Evolutionary conservation across 2,797 vertebrate genomes (phyloP), one percentile per base, ranked within the genome.

Genomic region (Gadopsis marmoratus): DNA sequence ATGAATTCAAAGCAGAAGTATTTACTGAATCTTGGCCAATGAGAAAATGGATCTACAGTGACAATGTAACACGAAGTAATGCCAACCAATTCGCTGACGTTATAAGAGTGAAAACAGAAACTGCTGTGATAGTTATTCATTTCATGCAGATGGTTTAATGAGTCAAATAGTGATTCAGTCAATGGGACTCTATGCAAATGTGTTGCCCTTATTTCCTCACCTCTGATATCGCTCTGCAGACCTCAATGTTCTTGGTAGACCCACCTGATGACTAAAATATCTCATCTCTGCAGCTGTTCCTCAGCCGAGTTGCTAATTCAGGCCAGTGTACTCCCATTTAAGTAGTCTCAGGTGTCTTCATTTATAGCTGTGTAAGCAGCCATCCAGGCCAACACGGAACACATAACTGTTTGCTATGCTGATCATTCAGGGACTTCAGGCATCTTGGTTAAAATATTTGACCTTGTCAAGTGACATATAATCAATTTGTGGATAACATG

Each of bases 251-350:
- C 91, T 90, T 81, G 84, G 76, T 88, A 71, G 83, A 91, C 88
- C 86, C 90, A 91, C 89, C 87, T 92, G 93, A 94, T 95, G 92
- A 93, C 92, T 90, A 91, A 94, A 94, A 94, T 93, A 94, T 92
- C 90, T 93, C 86, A 67, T 87, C 78, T 77, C 87, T 90, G 90
- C 91, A 91, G 92, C 93, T 93, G 92, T 68, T 89, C 83, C 90
- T 92, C 90, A 89, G 90, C 88, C 83, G 85, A 89, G 92, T 79
- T 88, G 92, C 93, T 95, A 94, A 95, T 95, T 95, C 90, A 89
- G 92, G 92, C 85, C 92, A 83, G 87, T 85, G 87, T 92, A 83
- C 88, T 94, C 88, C 88, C 80, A 84, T 93, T 92, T 93, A 93
- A 92, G 88, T 71, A 88, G 81, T 94, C 94, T 93, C 91, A 62